Percentiles rank a stretch among this genome's conserved stretches.
phyloP scores from a whole-genome alignment of 2,888 invertebrate genomes.

The Pteria penguin region DNA sequence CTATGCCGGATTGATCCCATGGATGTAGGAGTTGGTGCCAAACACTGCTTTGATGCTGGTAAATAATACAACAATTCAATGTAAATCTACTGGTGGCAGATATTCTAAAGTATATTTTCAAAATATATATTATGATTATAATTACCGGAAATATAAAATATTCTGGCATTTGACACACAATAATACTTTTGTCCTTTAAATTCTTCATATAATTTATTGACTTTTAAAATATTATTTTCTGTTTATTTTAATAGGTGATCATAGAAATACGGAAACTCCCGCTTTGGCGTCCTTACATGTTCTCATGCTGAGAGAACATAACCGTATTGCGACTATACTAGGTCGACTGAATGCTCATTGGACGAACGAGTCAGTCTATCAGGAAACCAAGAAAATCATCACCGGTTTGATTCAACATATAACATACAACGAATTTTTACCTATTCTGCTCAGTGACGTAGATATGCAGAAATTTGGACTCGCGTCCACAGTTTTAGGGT shows the following conservation, averaged over 20 bases:
- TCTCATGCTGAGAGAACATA: background rate
- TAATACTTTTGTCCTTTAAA: too few species aligned
- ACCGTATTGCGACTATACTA: background rate
- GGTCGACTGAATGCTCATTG: background rate
- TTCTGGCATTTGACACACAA: too few species aligned
- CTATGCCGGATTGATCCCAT: background rate
- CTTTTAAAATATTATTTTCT: background rate
- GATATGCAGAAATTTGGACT: background rate
- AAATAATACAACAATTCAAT: too few species aligned
- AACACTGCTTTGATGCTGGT: background rate
- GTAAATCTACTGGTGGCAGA: too few species aligned
- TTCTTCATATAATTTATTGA: too few species aligned
- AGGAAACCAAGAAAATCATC: background rate
- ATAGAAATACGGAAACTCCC: background rate
- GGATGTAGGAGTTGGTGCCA: background rate
- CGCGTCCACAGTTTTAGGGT: background rate
- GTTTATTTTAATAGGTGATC: background rate
- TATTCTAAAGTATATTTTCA: too few species aligned
- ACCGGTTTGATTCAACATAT: background rate
- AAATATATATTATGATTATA: too few species aligned
- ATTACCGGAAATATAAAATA: too few species aligned
- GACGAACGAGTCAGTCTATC: background rate
- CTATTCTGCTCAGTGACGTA: background rate
- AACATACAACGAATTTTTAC: slow-evolving; percentile 7
- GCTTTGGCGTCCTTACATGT: background rate